Percentiles rank a stretch among this genome's conserved stretches.
Conservation (phyloP, 2,113 vertebrate genomes). For the Hyaena hyaena region DNA sequence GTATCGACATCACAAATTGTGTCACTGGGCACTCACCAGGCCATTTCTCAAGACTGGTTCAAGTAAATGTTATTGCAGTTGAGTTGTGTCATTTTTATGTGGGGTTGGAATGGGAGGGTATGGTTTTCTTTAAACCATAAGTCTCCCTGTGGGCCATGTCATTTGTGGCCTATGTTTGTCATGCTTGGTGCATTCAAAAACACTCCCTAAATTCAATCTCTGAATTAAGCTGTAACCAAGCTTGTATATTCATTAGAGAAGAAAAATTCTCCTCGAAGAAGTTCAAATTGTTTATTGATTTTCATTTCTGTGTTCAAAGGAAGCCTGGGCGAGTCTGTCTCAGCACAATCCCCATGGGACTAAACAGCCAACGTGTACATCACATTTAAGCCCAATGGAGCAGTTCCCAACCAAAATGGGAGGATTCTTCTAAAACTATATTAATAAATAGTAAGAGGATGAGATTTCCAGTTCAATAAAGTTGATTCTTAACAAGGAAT, state of each 20-base stretch:
- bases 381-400: conserved; percentile 85
- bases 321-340: conserved; percentile 95
- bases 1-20: not conserved
- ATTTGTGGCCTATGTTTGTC: conserved; percentile 85
- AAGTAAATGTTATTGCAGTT: conserved; percentile 7
- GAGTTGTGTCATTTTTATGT: conserved; percentile 67
- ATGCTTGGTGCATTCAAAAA: conserved; percentile 87
- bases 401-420: conserved; percentile 83
- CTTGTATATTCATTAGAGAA: conserved; percentile 99
- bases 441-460: conserved; percentile 85
- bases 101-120: not conserved
- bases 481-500: conserved; percentile 79
- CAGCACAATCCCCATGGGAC: conserved; percentile 89
- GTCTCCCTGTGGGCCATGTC: conserved; percentile 83
- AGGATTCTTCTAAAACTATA: conserved; percentile 87
- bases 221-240: conserved; percentile 94
- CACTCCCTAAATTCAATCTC: conserved; percentile 90
- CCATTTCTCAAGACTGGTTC: not conserved
- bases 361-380: conserved; percentile 86
- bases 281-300: conserved; percentile 99
- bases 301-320: conserved; percentile 99
- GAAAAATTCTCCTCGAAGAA: conserved; percentile 97
- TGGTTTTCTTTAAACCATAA: conserved; percentile 52
- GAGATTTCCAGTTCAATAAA: conserved; percentile 84
- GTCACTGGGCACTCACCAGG: not conserved